Conservation (phyloP, 37 sponge, comb jelly and placozoan genomes). For the Halichondria panicea region DNA sequence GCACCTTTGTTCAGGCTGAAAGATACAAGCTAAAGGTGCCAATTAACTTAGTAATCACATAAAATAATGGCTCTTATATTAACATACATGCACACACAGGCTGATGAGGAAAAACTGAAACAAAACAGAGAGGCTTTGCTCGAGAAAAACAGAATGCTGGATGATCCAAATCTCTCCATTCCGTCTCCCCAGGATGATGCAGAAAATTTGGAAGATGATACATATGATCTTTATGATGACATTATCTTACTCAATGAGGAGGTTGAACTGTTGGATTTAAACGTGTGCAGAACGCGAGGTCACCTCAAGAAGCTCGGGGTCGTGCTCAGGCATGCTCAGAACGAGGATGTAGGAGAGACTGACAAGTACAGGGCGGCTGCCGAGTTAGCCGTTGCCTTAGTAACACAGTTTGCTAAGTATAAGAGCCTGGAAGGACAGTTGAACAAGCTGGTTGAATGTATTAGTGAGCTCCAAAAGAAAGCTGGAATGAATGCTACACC, state of each 20-base stretch:
- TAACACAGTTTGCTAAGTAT: not conserved
- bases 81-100: conserved; percentile 20
- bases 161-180: not conserved
- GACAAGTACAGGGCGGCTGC: conserved; percentile 18
- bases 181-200: no score
- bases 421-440: conserved; percentile 22
- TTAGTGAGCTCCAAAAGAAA: conserved; percentile 5
- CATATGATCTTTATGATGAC: conserved; percentile 63
- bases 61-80: conserved; percentile 2
- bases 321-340: conserved; percentile 26
- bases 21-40: conserved; percentile 46
- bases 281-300: not conserved
- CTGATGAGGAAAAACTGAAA: conserved; percentile 26
- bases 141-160: conserved; percentile 38
- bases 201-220: not conserved
- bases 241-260: conserved; percentile 78
- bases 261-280: conserved; percentile 26
- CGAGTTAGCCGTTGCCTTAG: conserved; percentile 29
- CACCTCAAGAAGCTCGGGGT: conserved; percentile 25
- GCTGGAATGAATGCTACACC: conserved; percentile 20
- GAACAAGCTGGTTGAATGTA: conserved; percentile 17
- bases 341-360: conserved; percentile 60
- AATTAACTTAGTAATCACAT: not conserved
- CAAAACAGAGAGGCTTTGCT: conserved; percentile 46
- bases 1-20: conserved; percentile 12